A percentile compares a stretch with the other conserved stretches of the same genome.
These are phyloP conservation scores for Stigmatopora nigra DNA, from an alignment of 2,113 vertebrate species.

Conservation along the genomic window DNA sequence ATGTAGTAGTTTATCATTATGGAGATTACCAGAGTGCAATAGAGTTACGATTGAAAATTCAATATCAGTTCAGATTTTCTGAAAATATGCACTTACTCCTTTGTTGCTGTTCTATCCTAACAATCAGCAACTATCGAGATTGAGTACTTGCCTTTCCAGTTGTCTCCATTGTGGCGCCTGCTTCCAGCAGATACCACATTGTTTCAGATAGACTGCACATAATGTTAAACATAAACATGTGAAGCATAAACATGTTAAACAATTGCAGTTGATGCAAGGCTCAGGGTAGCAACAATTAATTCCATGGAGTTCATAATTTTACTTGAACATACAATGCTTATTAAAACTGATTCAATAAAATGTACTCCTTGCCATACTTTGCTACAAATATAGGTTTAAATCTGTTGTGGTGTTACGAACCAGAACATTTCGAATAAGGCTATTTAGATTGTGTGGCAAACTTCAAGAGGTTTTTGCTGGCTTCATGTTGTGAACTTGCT, in stretches of 20 bases:
- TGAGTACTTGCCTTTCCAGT: constrained; percentile 22
- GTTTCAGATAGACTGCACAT: background rate
- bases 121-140: constrained; percentile 3
- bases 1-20: background rate
- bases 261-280: background rate
- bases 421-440: background rate
- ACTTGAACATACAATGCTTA: background rate
- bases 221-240: background rate
- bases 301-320: background rate
- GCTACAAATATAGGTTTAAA: background rate
- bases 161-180: background rate
- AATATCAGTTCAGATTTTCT: background rate
- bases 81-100: background rate
- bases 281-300: background rate
- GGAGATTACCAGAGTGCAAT: constrained; percentile 4
- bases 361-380: background rate
- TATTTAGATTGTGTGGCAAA: background rate
- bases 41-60: background rate
- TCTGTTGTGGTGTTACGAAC: background rate
- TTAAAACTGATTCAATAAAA: background rate
- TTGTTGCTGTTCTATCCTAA: constrained; percentile 3
- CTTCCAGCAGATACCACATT: background rate
- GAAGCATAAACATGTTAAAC: background rate
- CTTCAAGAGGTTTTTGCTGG: background rate
- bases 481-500: constrained; percentile 22